phyloP scores from a whole-genome alignment of 2,888 invertebrate species.

The Zelleria hepariella region DNA sequence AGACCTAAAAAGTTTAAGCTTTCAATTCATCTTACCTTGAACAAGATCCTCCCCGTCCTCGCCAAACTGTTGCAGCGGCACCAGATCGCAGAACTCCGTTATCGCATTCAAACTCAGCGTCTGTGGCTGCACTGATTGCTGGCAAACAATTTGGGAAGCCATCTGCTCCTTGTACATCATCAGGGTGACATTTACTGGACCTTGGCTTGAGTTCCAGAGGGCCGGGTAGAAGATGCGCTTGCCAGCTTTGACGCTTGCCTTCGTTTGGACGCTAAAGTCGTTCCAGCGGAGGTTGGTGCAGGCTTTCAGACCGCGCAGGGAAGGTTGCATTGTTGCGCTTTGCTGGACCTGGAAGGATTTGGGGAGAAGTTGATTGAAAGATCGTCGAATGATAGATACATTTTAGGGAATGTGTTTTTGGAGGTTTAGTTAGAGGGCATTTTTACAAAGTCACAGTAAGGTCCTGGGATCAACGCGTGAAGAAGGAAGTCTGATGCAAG shows the following conservation, averaged over 20 bases:
- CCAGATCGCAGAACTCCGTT: conserved; percentile 85
- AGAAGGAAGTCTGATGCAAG: no score
- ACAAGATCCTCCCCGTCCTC: conserved; percentile 75
- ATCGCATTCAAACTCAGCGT: conserved; percentile 79
- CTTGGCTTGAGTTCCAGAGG: conserved; percentile 76
- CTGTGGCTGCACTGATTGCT: conserved; percentile 73
- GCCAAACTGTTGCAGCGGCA: conserved; percentile 78
- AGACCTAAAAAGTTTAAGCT: no score
- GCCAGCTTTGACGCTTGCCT: conserved; percentile 74
- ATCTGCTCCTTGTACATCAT: conserved; percentile 76
- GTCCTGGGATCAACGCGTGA: no score
- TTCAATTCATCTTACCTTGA: conserved; percentile 79
- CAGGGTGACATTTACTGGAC: conserved; percentile 77
- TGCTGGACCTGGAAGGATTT: conserved; percentile 80
- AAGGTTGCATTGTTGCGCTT: conserved; percentile 76
- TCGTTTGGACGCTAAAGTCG: conserved; percentile 77
- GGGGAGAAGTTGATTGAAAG: no score
- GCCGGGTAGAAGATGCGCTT: conserved; percentile 83
- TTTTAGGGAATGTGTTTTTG: no score
- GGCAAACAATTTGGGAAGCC: conserved; percentile 75
- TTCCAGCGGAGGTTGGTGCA: conserved; percentile 80
- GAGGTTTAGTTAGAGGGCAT: no score
- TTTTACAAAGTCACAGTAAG: no score
- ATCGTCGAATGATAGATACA: no score
- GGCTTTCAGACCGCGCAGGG: conserved; percentile 79